Evolutionary conservation across 2,888 invertebrate genomes (phyloP), one percentile per base, ranked within the genome.

Genomic region (Trimorus sp.): DNA sequence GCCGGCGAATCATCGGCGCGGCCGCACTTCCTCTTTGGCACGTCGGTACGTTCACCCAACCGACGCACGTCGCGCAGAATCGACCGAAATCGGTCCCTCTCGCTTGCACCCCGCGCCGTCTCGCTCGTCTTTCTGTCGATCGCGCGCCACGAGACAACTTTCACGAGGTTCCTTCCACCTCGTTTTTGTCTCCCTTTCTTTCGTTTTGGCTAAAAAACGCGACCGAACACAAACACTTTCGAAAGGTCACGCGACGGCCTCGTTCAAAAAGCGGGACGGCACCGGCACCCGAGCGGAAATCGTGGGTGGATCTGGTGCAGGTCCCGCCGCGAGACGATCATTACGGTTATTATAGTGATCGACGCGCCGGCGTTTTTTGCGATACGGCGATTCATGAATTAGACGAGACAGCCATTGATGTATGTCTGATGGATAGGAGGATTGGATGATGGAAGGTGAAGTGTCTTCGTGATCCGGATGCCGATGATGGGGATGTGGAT

Each of bases 231-330:
- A 86, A 86, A 84, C 83, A 84, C 86, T 86, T 86, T 86, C 84
- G 85, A 88, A 88, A 89, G 88, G 88, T 89, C 87, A 86, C 82
- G 80, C 84, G 74, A 79, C 87, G 89, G 78, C 87, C 89, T 88
- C 88, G 69, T 89, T 89, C 82, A 86, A 87, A 87, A 88, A 87
- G 83, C 85, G 81, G 85, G 85, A 85, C 86, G 78, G 59, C 65
- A 48, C 68, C 37, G 53, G 40, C 26, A 4, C 49, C 68, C 56
- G 63, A 53, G 40, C 73, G 70, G 38, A 71, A 73, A 74, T 51
- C 59, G 73, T 73, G 62, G 60, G 73, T 63, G 69, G 69, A 79
- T 49, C 62, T 59, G 65, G 36, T 36, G 49, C 76, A 65, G 63
- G 73, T 71, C 40, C 26, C 26, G 26, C 26, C 26, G 26, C 26